Evolutionary conservation across 2,797 vertebrate species (phyloP).

Genomic region (Alauda arvensis): DNA sequence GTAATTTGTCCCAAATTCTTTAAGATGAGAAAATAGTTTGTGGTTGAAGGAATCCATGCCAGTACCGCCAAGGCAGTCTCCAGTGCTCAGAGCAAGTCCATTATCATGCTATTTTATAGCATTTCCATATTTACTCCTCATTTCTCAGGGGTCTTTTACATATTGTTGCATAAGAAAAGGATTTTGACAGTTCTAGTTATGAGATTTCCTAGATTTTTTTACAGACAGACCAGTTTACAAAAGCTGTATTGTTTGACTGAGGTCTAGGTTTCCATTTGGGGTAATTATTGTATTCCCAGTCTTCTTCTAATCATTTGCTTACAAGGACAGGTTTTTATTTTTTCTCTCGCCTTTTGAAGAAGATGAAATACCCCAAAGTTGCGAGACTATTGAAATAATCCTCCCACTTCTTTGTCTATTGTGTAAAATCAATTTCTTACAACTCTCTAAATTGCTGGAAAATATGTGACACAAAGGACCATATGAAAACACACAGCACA

Average conservation of each 20-base stretch:
- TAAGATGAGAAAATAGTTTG: slow-evolving; percentile 48
- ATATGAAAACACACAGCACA: not conserved
- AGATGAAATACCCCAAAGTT: slow-evolving; percentile 14
- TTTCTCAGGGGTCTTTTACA: slow-evolving; percentile 30
- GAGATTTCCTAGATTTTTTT: slow-evolving; percentile 56
- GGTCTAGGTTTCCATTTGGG: slow-evolving; percentile 50
- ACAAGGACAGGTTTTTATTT: not conserved
- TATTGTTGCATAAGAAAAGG: slow-evolving; percentile 46
- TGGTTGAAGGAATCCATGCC: slow-evolving; percentile 29
- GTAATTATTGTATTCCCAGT: slow-evolving; percentile 60
- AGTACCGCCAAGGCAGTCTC: not conserved
- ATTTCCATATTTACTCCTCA: slow-evolving; percentile 6
- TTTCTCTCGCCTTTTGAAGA: slow-evolving; percentile 10
- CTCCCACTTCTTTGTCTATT: not conserved
- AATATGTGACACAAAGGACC: not conserved
- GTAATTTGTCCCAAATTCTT: slow-evolving; percentile 43
- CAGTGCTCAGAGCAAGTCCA: not conserved
- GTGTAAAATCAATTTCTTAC: not conserved
- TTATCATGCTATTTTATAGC: not conserved
- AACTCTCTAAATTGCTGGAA: not conserved
- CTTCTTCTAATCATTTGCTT: slow-evolving; percentile 61
- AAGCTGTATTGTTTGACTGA: slow-evolving; percentile 53
- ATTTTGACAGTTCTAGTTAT: slow-evolving; percentile 34
- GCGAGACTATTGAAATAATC: slow-evolving; percentile 6
- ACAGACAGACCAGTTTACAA: slow-evolving; percentile 17